These are phyloP conservation scores for Labeo catla DNA, from an alignment of 2,113 vertebrate species.

Conservation along the genomic window DNA sequence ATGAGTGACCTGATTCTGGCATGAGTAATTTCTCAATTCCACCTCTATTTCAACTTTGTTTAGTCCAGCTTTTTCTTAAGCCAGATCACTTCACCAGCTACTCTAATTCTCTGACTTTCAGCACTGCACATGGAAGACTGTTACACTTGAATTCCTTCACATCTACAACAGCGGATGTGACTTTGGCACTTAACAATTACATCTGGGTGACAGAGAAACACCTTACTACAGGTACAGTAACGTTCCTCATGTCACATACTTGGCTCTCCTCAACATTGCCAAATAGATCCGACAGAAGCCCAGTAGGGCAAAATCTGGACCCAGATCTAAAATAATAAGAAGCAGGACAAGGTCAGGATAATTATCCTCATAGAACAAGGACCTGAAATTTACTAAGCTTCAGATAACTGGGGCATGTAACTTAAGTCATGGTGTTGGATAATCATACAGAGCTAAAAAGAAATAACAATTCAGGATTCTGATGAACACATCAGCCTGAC, in stretches of 20 bases:
- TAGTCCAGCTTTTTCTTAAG: background rate
- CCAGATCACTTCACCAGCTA: background rate
- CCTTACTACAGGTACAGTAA: background rate
- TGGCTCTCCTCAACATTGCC: conserved; percentile 9
- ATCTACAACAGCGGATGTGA: background rate
- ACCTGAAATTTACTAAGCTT: background rate
- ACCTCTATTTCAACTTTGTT: background rate
- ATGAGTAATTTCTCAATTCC: background rate
- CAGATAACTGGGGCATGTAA: conserved; percentile 14
- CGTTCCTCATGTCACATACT: conserved; percentile 13
- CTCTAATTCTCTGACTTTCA: background rate
- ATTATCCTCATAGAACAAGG: background rate
- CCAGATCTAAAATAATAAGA: conserved; percentile 25
- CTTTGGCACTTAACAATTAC: background rate
- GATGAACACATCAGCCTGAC: background rate
- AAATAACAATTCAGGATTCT: background rate
- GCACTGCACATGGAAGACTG: background rate
- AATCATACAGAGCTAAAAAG: background rate
- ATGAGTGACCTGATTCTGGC: background rate
- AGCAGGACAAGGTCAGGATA: conserved; percentile 39
- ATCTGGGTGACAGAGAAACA: conserved; percentile 7
- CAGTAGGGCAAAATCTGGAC: conserved; percentile 15
- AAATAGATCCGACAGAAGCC: background rate
- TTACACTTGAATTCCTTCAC: background rate
- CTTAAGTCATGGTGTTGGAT: background rate